phyloP scores from a whole-genome alignment of 2,888 invertebrate genomes.

The Drosophila rellima region DNA sequence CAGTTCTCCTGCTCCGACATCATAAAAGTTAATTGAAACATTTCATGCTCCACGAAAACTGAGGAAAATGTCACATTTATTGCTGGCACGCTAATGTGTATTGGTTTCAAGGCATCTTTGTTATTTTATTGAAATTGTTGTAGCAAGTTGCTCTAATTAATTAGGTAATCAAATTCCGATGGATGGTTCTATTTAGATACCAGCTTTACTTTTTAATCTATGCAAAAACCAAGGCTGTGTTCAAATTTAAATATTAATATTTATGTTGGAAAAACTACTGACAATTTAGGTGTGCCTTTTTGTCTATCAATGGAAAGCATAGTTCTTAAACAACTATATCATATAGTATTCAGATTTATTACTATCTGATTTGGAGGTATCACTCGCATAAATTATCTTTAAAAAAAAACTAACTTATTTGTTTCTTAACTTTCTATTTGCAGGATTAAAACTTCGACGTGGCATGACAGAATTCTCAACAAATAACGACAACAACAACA shows the following conservation, averaged over 20 bases:
- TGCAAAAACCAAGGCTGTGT: too few species aligned
- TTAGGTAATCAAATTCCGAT: constrained; percentile 43
- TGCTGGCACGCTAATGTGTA: constrained; percentile 62
- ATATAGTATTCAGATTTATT: too few species aligned
- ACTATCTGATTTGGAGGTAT: too few species aligned
- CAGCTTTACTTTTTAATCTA: too few species aligned
- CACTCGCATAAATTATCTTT: too few species aligned
- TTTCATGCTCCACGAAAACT: constrained; percentile 39
- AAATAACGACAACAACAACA: constrained; percentile 84
- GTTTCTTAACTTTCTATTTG: constrained; percentile 40
- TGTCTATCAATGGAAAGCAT: too few species aligned
- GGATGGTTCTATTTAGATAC: neutral
- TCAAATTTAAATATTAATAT: too few species aligned
- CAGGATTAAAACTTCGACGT: constrained; percentile 85
- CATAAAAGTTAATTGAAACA: constrained; percentile 76
- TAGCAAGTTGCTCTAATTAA: constrained; percentile 44
- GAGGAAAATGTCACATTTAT: constrained; percentile 43
- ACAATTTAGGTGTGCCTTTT: too few species aligned
- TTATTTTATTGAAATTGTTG: constrained; percentile 47
- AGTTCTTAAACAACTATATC: too few species aligned
- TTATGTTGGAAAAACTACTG: too few species aligned
- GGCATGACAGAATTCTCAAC: constrained; percentile 86
- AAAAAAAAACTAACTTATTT: too few species aligned
- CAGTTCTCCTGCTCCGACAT: constrained; percentile 30
- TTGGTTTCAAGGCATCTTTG: constrained; percentile 37